phyloP scores from a whole-genome alignment of 2,113 vertebrate genomes.

The Hemichromis elongatus region DNA sequence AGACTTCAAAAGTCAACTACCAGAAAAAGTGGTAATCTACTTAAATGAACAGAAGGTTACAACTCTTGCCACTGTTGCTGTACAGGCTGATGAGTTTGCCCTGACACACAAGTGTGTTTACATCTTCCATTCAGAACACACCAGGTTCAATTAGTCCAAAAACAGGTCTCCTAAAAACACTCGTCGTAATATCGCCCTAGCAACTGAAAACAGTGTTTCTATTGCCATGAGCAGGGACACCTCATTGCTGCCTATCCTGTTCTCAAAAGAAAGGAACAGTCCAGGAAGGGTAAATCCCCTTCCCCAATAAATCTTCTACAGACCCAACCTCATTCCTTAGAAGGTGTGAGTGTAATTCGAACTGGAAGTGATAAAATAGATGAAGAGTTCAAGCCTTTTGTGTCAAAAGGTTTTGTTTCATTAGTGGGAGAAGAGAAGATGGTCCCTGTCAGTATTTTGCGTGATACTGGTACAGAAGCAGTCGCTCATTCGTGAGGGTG shows the following conservation, averaged over 20 bases:
- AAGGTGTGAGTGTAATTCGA: background rate
- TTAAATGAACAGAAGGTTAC: background rate
- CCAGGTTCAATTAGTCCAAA: background rate
- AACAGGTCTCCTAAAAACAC: background rate
- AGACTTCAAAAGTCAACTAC: background rate
- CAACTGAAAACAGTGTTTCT: no score
- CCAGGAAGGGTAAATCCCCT: no score
- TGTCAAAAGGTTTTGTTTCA: background rate
- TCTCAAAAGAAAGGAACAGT: no score
- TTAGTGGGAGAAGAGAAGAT: background rate
- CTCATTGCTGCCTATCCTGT: no score
- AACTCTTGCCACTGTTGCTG: fast-evolving
- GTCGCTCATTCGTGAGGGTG: background rate
- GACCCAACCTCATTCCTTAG: background rate
- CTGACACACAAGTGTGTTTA: background rate
- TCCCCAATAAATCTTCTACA: no score
- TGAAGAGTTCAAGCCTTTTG: fast-evolving
- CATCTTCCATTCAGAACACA: background rate
- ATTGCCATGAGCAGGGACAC: no score
- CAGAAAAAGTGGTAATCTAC: background rate
- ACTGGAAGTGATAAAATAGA: background rate
- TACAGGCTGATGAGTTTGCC: background rate
- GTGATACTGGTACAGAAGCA: background rate
- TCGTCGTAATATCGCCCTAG: background rate
- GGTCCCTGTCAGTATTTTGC: fast-evolving